Conservation (phyloP, 2,888 invertebrate genomes). For the Caenorhabditis angaria region DNA sequence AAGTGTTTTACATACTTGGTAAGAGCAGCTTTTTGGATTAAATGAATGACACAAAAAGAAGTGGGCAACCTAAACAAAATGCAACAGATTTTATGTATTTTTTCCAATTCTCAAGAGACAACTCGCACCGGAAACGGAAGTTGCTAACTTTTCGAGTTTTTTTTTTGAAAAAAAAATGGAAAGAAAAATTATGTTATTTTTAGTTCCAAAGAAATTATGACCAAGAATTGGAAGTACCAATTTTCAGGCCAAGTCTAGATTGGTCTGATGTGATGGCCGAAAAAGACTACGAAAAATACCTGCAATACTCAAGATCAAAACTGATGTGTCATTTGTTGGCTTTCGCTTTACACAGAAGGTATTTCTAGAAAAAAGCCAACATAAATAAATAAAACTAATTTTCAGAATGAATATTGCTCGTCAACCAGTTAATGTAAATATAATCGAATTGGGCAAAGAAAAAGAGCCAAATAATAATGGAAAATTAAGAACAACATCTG, state of each 20-base stretch:
- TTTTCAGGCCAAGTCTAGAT: conserved; percentile 52
- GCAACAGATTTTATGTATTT: neutral
- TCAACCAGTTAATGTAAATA: conserved; percentile 50
- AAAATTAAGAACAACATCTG: conserved; percentile 57
- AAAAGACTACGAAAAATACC: conserved; percentile 70
- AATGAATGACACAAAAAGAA: neutral
- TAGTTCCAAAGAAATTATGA: too few species aligned
- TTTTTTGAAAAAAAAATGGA: neutral
- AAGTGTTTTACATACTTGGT: conserved; percentile 69
- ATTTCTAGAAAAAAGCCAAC: neutral
- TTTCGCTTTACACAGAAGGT: conserved; percentile 64
- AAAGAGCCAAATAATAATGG: conserved; percentile 60
- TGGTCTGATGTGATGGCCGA: conserved; percentile 69
- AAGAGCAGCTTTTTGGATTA: conserved; percentile 32
- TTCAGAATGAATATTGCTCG: conserved; percentile 51
- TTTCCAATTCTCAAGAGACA: neutral
- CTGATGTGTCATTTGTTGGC: conserved; percentile 71
- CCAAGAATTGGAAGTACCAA: too few species aligned
- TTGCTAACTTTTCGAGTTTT: conserved; percentile 17
- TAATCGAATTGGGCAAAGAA: conserved; percentile 59
- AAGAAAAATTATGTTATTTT: too few species aligned
- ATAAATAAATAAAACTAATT: conserved; percentile 10
- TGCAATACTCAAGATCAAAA: conserved; percentile 70
- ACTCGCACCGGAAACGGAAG: neutral
- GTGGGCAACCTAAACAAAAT: neutral